phyloP scores from a whole-genome alignment of 2,888 invertebrate species.

The Tubulanus polymorphus region DNA sequence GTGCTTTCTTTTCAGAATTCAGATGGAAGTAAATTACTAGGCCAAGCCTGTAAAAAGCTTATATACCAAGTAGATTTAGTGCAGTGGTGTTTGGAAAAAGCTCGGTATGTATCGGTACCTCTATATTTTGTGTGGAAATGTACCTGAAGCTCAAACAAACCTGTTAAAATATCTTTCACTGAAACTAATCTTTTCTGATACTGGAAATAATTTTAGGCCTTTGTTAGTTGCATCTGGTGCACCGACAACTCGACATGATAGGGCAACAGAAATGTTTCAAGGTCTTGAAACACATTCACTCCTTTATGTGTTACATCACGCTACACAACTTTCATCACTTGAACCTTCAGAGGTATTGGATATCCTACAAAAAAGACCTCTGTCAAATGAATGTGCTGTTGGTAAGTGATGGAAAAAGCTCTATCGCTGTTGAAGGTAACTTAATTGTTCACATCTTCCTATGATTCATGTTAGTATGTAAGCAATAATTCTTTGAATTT shows the following conservation, averaged over 20 bases:
- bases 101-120: conserved; percentile 42
- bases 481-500: not conserved
- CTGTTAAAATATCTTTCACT: too few species aligned
- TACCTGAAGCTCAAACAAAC: too few species aligned
- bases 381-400: conserved; percentile 20
- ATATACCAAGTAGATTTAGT: conserved; percentile 44
- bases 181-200: too few species aligned
- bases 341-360: conserved; percentile 37
- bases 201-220: not conserved
- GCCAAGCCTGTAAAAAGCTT: conserved; percentile 36
- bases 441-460: not conserved
- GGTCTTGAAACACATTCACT: conserved; percentile 43
- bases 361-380: conserved; percentile 35
- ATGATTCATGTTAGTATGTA: not conserved
- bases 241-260: conserved; percentile 11
- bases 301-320: conserved; percentile 40
- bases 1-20: conserved; percentile 21
- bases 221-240: conserved; percentile 5
- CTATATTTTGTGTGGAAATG: too few species aligned
- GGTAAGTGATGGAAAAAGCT: conserved; percentile 7
- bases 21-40: conserved; percentile 27
- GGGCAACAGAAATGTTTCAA: conserved; percentile 35
- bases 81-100: conserved; percentile 45
- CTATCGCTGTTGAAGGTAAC: not conserved
- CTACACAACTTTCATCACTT: conserved; percentile 34